phyloP scores from a whole-genome alignment of 2,888 invertebrate genomes.

The Panopea generosa region DNA sequence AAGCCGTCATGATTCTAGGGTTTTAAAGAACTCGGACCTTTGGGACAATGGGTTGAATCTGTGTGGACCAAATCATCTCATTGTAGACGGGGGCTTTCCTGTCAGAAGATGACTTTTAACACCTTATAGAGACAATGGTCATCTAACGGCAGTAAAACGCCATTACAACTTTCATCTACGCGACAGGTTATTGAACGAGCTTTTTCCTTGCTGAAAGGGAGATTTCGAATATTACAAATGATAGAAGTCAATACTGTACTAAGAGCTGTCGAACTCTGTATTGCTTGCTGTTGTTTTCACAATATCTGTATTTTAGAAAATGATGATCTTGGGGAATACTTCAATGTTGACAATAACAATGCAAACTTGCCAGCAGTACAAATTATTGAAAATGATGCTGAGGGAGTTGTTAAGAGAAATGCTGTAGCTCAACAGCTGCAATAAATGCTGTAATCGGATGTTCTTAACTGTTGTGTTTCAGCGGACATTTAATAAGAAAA shows the following conservation, averaged over 20 bases:
- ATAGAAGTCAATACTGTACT: slow-evolving; percentile 30
- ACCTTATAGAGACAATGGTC: slow-evolving; percentile 56
- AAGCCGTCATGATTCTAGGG: slow-evolving; percentile 50
- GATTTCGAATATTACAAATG: slow-evolving; percentile 34
- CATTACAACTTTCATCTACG: slow-evolving; percentile 46
- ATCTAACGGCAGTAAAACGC: slow-evolving; percentile 30
- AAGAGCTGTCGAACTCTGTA: slow-evolving; percentile 29
- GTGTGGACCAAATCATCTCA: slow-evolving; percentile 36
- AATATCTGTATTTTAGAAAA: slow-evolving; percentile 51
- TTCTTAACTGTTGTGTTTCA: slow-evolving; percentile 9
- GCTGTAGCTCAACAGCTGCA: slow-evolving; percentile 16
- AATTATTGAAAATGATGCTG: slow-evolving; percentile 15
- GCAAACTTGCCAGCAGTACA: neutral
- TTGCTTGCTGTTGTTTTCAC: slow-evolving; percentile 52
- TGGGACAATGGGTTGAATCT: slow-evolving; percentile 31
- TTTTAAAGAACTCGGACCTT: slow-evolving; percentile 50
- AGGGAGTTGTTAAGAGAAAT: slow-evolving; percentile 19
- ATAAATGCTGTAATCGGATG: slow-evolving; percentile 18
- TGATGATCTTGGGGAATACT: slow-evolving; percentile 44
- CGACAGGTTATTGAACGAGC: slow-evolving; percentile 40
- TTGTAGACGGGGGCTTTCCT: slow-evolving; percentile 54
- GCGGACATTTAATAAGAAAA: slow-evolving; percentile 10
- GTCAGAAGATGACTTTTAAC: slow-evolving; percentile 44
- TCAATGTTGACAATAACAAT: slow-evolving; percentile 12
- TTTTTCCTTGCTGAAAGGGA: slow-evolving; percentile 46